Percentiles rank a stretch among this genome's conserved stretches.
Evolutionary conservation across 1,140 invertebrate genomes (phyloP).

Genomic region (Radopholus similis): DNA sequence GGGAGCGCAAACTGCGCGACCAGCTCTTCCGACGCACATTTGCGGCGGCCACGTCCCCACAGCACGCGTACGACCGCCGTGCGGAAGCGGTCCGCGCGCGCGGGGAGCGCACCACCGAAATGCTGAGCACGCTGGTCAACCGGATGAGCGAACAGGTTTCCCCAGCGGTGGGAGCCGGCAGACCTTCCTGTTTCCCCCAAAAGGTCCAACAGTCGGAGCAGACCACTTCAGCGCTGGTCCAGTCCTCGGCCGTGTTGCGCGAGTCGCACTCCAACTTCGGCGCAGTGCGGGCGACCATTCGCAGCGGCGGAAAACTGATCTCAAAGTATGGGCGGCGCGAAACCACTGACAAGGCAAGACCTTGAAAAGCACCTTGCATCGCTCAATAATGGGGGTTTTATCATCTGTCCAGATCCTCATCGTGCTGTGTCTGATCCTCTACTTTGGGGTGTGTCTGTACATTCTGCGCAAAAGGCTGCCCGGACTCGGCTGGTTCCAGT

Average conservation of each 20-base stretch:
- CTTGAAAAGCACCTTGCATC: neutral
- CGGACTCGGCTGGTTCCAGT: neutral
- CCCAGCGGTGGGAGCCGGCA: neutral
- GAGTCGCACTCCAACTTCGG: constrained; percentile 29
- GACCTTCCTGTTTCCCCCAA: neutral
- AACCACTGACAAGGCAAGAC: constrained; percentile 27
- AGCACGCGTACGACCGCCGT: constrained; percentile 11
- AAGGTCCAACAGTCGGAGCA: constrained; percentile 33
- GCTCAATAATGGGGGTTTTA: neutral
- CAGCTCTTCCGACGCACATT: constrained; percentile 17
- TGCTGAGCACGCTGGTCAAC: constrained; percentile 21
- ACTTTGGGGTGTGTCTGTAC: constrained; percentile 31
- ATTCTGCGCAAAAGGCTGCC: constrained; percentile 30
- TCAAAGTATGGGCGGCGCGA: constrained; percentile 36
- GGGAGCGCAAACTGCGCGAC: constrained; percentile 17
- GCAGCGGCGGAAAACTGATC: constrained; percentile 30
- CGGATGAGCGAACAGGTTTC: constrained; percentile 28
- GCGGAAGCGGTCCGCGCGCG: constrained; percentile 1
- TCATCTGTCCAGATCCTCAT: constrained; percentile 20
- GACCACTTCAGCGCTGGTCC: constrained; percentile 16
- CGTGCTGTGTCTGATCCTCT: constrained; percentile 29
- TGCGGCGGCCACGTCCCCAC: constrained; percentile 10
- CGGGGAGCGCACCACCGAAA: constrained; percentile 26
- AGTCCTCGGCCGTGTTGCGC: constrained; percentile 19
- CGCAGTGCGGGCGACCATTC: constrained; percentile 21